Percentiles rank a stretch among this genome's conserved stretches.
Conservation (phyloP, 2,113 vertebrate genomes). For the Collichthys lucidus region DNA sequence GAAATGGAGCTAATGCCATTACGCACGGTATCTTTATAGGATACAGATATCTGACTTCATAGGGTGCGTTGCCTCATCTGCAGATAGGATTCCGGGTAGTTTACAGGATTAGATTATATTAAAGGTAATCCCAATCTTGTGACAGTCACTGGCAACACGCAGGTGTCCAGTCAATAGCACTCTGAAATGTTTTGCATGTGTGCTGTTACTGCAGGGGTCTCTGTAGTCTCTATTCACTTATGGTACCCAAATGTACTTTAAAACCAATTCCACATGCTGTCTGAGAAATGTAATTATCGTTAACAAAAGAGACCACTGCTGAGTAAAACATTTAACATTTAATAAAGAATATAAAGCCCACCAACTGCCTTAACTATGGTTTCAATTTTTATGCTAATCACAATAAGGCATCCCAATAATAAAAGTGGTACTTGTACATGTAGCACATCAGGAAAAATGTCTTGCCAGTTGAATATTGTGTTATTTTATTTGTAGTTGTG, state of each 20-base stretch:
- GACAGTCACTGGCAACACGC: background rate
- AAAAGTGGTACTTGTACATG: background rate
- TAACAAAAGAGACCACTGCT: background rate
- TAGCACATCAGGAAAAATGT: no score
- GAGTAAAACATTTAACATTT: background rate
- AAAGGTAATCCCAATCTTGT: background rate
- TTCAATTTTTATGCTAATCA: slow-evolving; percentile 4
- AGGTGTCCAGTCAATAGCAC: background rate
- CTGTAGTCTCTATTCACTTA: background rate
- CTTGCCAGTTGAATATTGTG: background rate
- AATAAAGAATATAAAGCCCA: slow-evolving; percentile 4
- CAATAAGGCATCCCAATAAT: background rate
- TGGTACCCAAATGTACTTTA: background rate
- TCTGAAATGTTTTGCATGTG: background rate
- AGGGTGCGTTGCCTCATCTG: background rate
- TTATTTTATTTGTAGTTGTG: background rate
- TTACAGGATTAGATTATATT: background rate
- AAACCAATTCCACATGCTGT: slow-evolving; percentile 5
- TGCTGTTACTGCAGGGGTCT: background rate
- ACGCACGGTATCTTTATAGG: slow-evolving; percentile 33
- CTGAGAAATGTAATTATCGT: slow-evolving; percentile 7
- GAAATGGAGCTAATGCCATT: slow-evolving; percentile 49
- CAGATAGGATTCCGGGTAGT: slow-evolving; percentile 4
- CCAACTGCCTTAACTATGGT: background rate
- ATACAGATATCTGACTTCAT: slow-evolving; percentile 46